These are phyloP conservation scores for Psilanteris sp. DNA, from an alignment of 1,140 invertebrate genomes.

Conservation along the genomic window DNA sequence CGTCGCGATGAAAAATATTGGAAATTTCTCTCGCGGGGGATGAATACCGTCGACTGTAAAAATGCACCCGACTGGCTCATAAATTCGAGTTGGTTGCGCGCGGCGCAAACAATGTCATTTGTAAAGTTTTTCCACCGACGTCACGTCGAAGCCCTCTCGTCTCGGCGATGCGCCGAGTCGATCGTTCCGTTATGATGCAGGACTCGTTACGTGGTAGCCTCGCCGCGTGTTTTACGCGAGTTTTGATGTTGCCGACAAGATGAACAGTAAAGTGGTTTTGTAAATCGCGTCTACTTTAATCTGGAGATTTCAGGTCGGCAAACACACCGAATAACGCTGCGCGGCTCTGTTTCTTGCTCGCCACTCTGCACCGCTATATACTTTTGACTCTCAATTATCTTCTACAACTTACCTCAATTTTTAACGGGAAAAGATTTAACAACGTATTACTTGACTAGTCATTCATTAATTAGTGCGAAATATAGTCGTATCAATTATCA, in stretches of 20 bases:
- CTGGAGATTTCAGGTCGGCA: conserved; percentile 38
- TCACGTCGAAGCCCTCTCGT: conserved; percentile 20
- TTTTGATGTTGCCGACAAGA: conserved; percentile 64
- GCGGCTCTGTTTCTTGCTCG: conserved; percentile 44
- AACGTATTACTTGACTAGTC: no score
- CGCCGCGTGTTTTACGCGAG: conserved; percentile 49
- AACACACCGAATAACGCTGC: conserved; percentile 34
- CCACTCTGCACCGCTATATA: not conserved
- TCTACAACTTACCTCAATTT: no score
- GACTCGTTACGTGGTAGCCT: conserved; percentile 50
- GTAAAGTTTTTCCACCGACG: conserved; percentile 51
- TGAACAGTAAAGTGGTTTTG: conserved; percentile 50
- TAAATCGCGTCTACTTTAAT: conserved; percentile 62
- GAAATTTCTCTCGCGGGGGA: conserved; percentile 29
- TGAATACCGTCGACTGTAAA: conserved; percentile 43
- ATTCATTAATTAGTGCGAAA: no score
- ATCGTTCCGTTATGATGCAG: conserved; percentile 65
- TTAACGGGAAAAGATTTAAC: no score
- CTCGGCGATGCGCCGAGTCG: conserved; percentile 26
- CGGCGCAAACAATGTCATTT: conserved; percentile 60
- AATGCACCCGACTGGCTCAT: conserved; percentile 55
- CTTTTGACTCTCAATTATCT: conserved; percentile 10
- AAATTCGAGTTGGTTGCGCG: conserved; percentile 49
- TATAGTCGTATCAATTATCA: no score
- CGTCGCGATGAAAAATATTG: conserved; percentile 27